Percentiles rank a stretch among this genome's conserved stretches.
Conservation (phyloP, 2,888 invertebrate species). For the Peribatodes rhomboidaria region DNA sequence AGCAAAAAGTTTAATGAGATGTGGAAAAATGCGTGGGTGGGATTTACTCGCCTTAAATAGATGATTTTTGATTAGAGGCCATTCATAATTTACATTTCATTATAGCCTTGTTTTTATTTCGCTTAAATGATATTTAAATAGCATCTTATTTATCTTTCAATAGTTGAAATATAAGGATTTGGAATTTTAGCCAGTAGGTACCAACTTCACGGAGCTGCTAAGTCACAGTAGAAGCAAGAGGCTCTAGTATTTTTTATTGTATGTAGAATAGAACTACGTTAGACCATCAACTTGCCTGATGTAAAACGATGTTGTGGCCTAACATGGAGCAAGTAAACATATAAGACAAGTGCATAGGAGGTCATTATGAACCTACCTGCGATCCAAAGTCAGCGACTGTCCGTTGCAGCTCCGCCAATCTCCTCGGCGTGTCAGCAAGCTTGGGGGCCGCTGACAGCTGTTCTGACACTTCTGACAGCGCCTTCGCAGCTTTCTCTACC, state of each 20-base stretch:
- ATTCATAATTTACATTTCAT: constrained; percentile 1
- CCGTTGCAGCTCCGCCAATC: constrained; percentile 83
- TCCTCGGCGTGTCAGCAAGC: constrained; percentile 85
- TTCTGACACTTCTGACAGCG: constrained; percentile 84
- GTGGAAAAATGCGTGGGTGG: constrained; percentile 8
- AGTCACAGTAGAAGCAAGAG: too few relatives aligned
- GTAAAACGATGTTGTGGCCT: too few relatives aligned
- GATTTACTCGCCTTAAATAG: background rate
- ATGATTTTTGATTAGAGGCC: background rate
- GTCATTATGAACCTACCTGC: constrained; percentile 81
- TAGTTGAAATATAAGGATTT: background rate
- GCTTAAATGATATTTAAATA: background rate
- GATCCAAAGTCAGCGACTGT: constrained; percentile 88
- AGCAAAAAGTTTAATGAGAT: constrained; percentile 19
- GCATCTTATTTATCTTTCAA: background rate
- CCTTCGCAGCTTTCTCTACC: constrained; percentile 77
- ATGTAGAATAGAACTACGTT: too few relatives aligned
- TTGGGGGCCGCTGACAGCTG: constrained; percentile 87
- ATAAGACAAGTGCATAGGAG: too few relatives aligned
- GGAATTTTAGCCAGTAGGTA: too few relatives aligned
- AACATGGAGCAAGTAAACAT: too few relatives aligned
- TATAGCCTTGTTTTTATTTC: background rate
- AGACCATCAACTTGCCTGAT: too few relatives aligned
- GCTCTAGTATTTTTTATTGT: too few relatives aligned
- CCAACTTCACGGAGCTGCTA: too few relatives aligned